Conservation (phyloP, 1,140 invertebrate genomes). For the Drosophila novamexicana region DNA sequence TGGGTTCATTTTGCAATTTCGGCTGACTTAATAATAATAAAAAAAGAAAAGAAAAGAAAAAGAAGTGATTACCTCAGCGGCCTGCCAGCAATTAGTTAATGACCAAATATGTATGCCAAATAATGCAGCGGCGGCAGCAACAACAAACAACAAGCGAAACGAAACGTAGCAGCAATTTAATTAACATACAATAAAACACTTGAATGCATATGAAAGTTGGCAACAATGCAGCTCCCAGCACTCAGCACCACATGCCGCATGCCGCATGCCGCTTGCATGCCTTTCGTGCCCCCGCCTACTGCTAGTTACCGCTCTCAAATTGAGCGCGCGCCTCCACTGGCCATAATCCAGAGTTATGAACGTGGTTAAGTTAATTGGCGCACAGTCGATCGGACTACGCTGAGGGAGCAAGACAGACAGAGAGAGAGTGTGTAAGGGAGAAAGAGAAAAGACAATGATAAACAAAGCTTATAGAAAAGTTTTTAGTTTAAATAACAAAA, state of each 20-base stretch:
- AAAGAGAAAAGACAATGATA: not conserved
- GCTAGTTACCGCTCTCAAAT: constrained; percentile 11
- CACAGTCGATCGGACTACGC: not conserved
- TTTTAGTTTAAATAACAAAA: not conserved
- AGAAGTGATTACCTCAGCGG: constrained; percentile 65
- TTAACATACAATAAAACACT: constrained; percentile 77
- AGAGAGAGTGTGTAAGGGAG: not conserved
- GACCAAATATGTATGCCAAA: constrained; percentile 80
- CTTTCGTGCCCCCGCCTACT: not conserved
- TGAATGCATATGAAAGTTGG: constrained; percentile 67
- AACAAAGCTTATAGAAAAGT: too few species aligned
- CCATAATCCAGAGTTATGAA: constrained; percentile 38
- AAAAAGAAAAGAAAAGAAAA: constrained; percentile 4
- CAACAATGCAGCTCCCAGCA: constrained; percentile 43
- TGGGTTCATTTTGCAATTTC: constrained; percentile 32
- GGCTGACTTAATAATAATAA: constrained; percentile 9
- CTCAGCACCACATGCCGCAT: constrained; percentile 14
- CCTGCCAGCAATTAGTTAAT: constrained; percentile 74
- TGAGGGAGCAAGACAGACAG: not conserved
- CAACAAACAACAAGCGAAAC: constrained; percentile 26
- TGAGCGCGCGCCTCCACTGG: constrained; percentile 10
- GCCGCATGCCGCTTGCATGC: constrained; percentile 21
- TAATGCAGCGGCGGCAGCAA: constrained; percentile 47
- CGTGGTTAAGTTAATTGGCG: constrained; percentile 32
- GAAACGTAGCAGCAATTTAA: constrained; percentile 61